These are phyloP conservation scores for Labroides dimidiatus DNA, from an alignment of 2,797 vertebrate genomes.

Conservation along the genomic window DNA sequence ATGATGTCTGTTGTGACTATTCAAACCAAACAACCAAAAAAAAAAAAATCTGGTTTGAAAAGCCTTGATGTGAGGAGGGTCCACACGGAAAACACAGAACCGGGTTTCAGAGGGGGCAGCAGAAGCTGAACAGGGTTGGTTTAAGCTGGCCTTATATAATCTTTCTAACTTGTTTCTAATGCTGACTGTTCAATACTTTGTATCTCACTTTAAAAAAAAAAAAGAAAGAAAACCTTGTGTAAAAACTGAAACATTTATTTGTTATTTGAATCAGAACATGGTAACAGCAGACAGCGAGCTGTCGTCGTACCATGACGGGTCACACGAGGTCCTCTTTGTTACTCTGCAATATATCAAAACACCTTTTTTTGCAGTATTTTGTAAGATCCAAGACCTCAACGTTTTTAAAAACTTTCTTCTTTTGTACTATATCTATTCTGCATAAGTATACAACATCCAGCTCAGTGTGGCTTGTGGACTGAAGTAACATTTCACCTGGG, in stretches of 20 bases:
- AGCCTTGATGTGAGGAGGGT: slow-evolving; percentile 60
- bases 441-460: slow-evolving; percentile 69
- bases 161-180: slow-evolving; percentile 86
- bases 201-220: slow-evolving; percentile 82
- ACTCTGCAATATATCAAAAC: slow-evolving; percentile 85
- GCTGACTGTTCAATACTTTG: slow-evolving; percentile 88
- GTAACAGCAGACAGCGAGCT: slow-evolving; percentile 72
- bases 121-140: slow-evolving; percentile 76
- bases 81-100: slow-evolving; percentile 60
- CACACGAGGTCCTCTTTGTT: slow-evolving; percentile 81
- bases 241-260: slow-evolving; percentile 57
- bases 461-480: slow-evolving; percentile 67
- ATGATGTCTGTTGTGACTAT: slow-evolving; percentile 5
- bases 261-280: slow-evolving; percentile 76
- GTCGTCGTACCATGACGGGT: slow-evolving; percentile 77
- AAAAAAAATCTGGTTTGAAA: slow-evolving; percentile 2
- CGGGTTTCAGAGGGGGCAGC: slow-evolving; percentile 58
- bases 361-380: slow-evolving; percentile 84
- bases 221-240: slow-evolving; percentile 68
- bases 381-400: slow-evolving; percentile 74
- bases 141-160: slow-evolving; percentile 86
- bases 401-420: slow-evolving; percentile 73
- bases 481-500: slow-evolving; percentile 74
- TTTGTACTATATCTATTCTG: slow-evolving; percentile 80
- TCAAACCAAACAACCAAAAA: slow-evolving; percentile 3